These are phyloP conservation scores for Paguma larvata DNA, from an alignment of 2,797 vertebrate species.

Conservation along the genomic window DNA sequence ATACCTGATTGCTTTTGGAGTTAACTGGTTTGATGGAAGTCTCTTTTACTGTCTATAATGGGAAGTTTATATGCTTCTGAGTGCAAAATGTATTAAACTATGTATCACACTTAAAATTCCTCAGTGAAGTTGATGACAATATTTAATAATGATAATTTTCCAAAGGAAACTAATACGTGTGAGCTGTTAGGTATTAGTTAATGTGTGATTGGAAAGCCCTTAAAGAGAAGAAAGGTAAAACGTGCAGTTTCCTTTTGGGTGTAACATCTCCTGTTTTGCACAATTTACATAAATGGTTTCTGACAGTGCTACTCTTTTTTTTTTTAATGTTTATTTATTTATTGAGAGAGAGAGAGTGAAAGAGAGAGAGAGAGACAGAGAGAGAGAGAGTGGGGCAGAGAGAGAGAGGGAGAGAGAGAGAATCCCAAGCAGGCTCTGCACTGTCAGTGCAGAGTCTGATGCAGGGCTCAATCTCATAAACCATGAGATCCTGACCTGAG, in stretches of 20 bases:
- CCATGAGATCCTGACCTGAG: too few relatives aligned
- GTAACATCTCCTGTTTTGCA: not conserved
- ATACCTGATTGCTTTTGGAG: not conserved
- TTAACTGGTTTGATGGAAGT: not conserved
- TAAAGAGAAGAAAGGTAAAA: not conserved
- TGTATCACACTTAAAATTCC: not conserved
- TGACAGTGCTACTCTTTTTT: not conserved
- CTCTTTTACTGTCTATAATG: not conserved
- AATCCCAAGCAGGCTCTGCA: too few relatives aligned
- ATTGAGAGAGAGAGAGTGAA: too few relatives aligned
- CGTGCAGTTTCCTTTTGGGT: not conserved
- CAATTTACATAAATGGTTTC: not conserved
- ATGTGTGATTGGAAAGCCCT: not conserved
- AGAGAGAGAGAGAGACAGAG: too few relatives aligned
- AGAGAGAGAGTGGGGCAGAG: too few relatives aligned
- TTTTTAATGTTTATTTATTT: too few relatives aligned
- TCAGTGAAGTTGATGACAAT: constrained; percentile 43
- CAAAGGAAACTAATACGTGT: constrained; percentile 28
- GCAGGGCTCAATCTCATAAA: too few relatives aligned
- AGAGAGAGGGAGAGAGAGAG: too few relatives aligned
- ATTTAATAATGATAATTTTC: constrained; percentile 37
- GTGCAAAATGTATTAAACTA: not conserved
- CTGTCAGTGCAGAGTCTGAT: too few relatives aligned
- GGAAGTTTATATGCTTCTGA: not conserved
- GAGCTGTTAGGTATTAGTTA: constrained; percentile 32